Percentiles rank a stretch among this genome's conserved stretches.
Conservation (phyloP, 2,113 vertebrate genomes). For the Ciconia stormi region DNA sequence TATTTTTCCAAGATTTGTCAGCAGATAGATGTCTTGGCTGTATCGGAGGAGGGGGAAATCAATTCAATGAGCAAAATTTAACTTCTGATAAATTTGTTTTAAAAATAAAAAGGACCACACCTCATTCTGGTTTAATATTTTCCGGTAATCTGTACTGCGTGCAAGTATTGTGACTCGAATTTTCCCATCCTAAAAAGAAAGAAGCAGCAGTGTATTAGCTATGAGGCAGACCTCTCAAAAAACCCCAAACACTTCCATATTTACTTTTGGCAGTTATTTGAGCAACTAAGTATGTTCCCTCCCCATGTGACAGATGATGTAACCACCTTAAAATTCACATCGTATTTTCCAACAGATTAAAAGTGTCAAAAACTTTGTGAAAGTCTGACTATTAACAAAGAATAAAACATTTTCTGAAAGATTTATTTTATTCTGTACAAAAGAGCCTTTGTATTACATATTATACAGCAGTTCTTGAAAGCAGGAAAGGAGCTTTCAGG, state of each 20-base stretch:
- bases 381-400: not conserved
- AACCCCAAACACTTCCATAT: not conserved
- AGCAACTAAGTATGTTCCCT: not conserved
- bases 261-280: not conserved
- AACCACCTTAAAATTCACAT: constrained; percentile 3
- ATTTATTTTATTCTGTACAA: constrained; percentile 11
- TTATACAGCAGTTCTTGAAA: not conserved
- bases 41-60: too few species aligned
- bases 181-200: constrained; percentile 83
- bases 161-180: constrained; percentile 93
- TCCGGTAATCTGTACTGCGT: constrained; percentile 93
- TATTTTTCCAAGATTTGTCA: not conserved
- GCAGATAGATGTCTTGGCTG: not conserved
- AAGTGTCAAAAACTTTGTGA: not conserved
- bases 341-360: not conserved
- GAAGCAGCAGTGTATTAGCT: not conserved
- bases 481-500: not conserved
- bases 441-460: not conserved
- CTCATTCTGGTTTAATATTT: constrained; percentile 93
- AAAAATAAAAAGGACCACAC: constrained; percentile 67
- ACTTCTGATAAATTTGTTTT: not conserved
- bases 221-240: not conserved
- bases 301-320: not conserved
- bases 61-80: not conserved
- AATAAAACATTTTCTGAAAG: constrained; percentile 2